Percentiles rank a stretch among this genome's conserved stretches.
phyloP scores from a whole-genome alignment of 1,140 invertebrate species.

The Archivesica marissinica region DNA sequence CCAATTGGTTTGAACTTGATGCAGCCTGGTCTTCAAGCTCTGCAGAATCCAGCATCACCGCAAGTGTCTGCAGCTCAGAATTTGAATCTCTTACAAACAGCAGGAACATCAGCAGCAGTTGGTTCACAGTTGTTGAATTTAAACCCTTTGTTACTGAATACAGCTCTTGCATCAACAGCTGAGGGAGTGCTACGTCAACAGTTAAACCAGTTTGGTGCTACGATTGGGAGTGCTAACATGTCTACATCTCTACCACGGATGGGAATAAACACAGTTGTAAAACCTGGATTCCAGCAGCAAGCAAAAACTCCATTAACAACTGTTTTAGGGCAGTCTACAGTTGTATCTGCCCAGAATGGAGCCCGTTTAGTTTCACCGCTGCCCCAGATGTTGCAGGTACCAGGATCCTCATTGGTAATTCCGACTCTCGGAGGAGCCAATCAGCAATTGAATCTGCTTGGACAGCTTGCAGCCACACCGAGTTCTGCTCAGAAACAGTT shows the following conservation, averaged over 20 bases:
- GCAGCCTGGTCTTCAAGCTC: constrained; percentile 14
- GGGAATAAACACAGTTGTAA: not conserved
- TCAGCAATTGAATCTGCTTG: constrained; percentile 33
- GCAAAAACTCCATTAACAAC: not conserved
- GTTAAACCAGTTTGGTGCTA: not conserved
- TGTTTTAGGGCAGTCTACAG: not conserved
- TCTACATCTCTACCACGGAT: not conserved
- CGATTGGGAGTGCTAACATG: not conserved
- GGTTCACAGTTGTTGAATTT: constrained; percentile 7
- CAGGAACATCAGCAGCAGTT: not conserved
- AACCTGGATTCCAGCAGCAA: not conserved
- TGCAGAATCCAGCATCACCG: not conserved
- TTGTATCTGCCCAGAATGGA: not conserved
- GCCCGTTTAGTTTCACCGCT: not conserved
- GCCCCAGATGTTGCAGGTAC: constrained; percentile 10
- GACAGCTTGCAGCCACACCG: constrained; percentile 22
- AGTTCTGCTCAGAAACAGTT: constrained; percentile 30
- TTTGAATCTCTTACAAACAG: constrained; percentile 16
- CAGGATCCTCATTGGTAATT: constrained; percentile 23
- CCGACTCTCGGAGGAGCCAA: constrained; percentile 7
- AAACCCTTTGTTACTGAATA: constrained; percentile 41
- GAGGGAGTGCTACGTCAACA: not conserved
- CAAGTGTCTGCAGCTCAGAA: not conserved
- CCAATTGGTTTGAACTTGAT: constrained; percentile 39
- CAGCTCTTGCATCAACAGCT: not conserved